Percentiles rank a stretch among this genome's conserved stretches.
phyloP scores from a whole-genome alignment of 2,888 invertebrate genomes.

The Cosmopolites sordidus region DNA sequence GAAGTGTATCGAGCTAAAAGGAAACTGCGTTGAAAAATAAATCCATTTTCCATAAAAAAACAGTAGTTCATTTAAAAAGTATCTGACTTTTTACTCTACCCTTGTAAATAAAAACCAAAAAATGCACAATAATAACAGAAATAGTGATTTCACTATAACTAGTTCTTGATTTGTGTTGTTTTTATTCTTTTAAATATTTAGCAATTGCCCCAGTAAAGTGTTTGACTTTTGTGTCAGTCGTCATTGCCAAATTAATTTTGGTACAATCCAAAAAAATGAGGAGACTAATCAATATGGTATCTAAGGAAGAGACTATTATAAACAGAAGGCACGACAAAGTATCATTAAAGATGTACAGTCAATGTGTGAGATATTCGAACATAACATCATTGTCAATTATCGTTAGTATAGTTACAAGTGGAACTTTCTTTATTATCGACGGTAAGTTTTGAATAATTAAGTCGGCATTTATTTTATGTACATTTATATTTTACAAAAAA shows the following conservation, averaged over 20 bases:
- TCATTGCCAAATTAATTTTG: conserved; percentile 3
- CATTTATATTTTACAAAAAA: no score
- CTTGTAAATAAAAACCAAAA: no score
- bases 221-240: background rate
- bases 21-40: no score
- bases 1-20: no score
- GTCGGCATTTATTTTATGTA: no score
- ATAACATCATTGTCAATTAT: background rate
- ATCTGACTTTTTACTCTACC: no score
- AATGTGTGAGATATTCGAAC: conserved; percentile 1
- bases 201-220: background rate
- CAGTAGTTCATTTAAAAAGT: no score
- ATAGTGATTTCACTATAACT: no score
- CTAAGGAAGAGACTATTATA: background rate
- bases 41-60: no score
- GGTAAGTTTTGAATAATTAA: conserved; percentile 3
- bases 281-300: background rate
- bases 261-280: conserved; percentile 4
- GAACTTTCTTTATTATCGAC: background rate
- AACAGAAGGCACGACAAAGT: background rate
- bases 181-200: no score
- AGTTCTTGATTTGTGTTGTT: no score
- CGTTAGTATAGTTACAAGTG: background rate
- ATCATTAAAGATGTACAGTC: conserved; percentile 4
- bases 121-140: no score